A percentile compares a stretch with the other conserved stretches of the same genome.
phyloP scores from a whole-genome alignment of 2,797 vertebrate species.

The Taeniopygia guttata region DNA sequence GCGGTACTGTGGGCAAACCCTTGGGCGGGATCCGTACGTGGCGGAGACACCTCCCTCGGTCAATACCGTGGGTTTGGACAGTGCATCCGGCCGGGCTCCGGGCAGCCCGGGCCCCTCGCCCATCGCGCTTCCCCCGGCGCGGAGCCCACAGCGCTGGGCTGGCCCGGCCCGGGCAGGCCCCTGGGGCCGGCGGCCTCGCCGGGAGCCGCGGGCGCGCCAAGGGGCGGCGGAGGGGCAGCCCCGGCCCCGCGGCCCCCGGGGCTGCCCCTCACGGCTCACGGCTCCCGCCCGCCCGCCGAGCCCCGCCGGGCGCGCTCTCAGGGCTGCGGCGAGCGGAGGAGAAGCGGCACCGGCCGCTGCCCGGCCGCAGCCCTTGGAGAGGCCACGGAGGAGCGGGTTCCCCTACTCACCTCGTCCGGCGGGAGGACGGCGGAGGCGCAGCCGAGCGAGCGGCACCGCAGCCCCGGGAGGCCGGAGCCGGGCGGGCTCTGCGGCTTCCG shows the following conservation, averaged over 20 bases:
- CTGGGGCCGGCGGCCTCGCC: neutral
- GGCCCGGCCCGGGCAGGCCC: neutral
- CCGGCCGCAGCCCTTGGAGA: neutral
- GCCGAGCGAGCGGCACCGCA: neutral
- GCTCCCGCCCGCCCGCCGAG: neutral
- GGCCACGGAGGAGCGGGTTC: neutral
- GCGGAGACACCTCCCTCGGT: constrained; percentile 16
- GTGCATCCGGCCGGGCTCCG: neutral
- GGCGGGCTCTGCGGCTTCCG: constrained; percentile 15
- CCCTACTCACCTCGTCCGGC: neutral
- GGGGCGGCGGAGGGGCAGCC: neutral
- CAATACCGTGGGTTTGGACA: neutral
- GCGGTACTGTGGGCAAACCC: neutral
- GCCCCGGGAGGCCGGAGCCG: neutral
- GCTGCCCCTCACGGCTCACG: neutral
- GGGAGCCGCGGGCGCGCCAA: neutral
- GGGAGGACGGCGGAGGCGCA: neutral
- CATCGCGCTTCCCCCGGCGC: rapidly evolving
- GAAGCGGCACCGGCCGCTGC: neutral
- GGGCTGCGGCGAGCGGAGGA: no score
- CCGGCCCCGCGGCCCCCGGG: neutral
- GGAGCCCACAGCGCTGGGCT: neutral
- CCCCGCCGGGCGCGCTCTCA: neutral
- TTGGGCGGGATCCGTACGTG: neutral
- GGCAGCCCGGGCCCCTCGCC: neutral